Percentiles rank a stretch among this genome's conserved stretches.
Conservation (phyloP, 2,888 invertebrate genomes). For the Spodoptera exigua region DNA sequence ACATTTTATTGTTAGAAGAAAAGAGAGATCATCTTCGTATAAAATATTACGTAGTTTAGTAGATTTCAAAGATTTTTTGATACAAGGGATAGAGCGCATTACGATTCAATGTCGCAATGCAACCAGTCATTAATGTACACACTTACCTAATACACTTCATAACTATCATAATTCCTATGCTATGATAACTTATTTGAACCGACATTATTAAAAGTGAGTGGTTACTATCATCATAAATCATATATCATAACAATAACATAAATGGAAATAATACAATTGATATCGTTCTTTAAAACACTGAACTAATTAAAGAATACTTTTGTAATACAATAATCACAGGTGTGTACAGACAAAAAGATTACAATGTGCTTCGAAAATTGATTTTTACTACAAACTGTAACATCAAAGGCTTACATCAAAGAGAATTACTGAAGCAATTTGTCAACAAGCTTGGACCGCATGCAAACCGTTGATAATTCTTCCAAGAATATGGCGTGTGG, state of each 20-base stretch:
- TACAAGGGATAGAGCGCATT: no score
- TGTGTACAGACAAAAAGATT: constrained; percentile 30
- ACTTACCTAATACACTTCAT: no score
- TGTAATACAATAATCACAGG: constrained; percentile 31
- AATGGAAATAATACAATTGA: background rate
- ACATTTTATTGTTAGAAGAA: constrained; percentile 1
- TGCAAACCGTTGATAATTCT: constrained; percentile 66
- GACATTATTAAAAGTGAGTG: no score
- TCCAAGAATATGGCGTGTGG: constrained; percentile 68
- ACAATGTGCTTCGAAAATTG: constrained; percentile 53
- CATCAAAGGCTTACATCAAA: constrained; percentile 77
- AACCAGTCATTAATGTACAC: no score
- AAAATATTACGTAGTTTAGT: no score
- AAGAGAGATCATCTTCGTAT: background rate
- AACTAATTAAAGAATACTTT: constrained; percentile 8
- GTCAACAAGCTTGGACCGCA: constrained; percentile 67
- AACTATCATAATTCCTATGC: no score
- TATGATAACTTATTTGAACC: no score
- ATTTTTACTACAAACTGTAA: constrained; percentile 61
- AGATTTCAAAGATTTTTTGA: no score
- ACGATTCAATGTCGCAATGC: no score
- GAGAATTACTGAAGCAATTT: constrained; percentile 77
- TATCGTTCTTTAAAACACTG: background rate
- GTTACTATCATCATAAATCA: no score
- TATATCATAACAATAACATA: background rate